These are phyloP conservation scores for Lytechinus variegatus DNA, from an alignment of 35 echinoderm and acorn worm species.

Conservation along the genomic window DNA sequence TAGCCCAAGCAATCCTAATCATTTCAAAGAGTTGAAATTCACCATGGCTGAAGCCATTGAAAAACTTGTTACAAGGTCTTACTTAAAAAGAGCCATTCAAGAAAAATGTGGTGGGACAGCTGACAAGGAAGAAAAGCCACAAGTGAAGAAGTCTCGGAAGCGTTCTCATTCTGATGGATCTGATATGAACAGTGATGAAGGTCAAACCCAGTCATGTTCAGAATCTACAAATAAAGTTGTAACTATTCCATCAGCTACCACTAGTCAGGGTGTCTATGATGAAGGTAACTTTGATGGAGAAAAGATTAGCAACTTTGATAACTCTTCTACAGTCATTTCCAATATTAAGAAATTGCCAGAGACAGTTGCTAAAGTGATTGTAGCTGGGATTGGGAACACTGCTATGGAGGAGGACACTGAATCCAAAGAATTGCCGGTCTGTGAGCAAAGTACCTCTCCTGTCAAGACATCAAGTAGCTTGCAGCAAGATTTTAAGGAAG, in stretches of 20 bases:
- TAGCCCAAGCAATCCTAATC: background rate
- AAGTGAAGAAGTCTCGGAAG: background rate
- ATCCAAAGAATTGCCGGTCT: background rate
- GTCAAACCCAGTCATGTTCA: background rate
- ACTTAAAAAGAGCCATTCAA: conserved; percentile 14
- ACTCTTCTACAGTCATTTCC: background rate
- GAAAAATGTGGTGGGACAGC: conserved; percentile 20
- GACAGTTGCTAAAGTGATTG: background rate
- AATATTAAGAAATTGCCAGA: background rate
- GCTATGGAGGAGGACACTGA: background rate
- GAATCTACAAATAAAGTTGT: background rate
- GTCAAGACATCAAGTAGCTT: background rate
- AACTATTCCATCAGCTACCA: background rate
- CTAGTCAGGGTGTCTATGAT: background rate
- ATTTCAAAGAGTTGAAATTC: conserved; percentile 46
- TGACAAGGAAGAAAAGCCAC: background rate
- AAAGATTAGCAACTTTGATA: background rate
- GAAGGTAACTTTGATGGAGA: background rate
- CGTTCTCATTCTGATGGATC: background rate
- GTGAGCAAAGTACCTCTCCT: background rate
- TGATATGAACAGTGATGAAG: background rate
- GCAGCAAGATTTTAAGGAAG: background rate
- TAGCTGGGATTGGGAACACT: background rate
- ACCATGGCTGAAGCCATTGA: conserved; percentile 51
- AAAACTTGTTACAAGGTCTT: conserved; percentile 31